Base-by-base conservation (phyloP, 2,888 invertebrate genomes). In the Arrhopalites spinosus region DNA sequence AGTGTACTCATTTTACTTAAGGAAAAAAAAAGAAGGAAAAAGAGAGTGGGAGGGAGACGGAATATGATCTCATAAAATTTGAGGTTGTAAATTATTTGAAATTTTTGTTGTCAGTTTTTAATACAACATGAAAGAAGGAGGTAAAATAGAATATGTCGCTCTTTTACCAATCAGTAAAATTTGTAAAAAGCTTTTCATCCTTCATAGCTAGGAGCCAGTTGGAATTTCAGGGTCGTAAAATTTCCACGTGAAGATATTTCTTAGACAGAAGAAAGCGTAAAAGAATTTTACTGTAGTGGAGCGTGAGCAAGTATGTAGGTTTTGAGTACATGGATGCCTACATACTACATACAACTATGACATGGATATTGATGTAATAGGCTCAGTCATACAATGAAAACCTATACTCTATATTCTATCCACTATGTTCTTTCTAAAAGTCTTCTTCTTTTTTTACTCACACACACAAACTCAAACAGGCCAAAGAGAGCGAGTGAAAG, bases 221-320 rank as follows among this genome's bases (percentile, higher is more conserved):
- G 45, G 29, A 66, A 66, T 66, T 66, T 66, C 23, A 66, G 36
- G 25, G 66, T 66, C 36, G 66, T 66, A 66, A 66, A 66, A 66
- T 66, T 66, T 66, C 66, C 45, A 66, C 66, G 25, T 66, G 30
- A 66, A 66, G 66, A 66, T 66, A 66, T 66, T 66, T 36, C 45
- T 20, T 20, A 29, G 66, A 20, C 23, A 36, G 29, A 36, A 15
- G 66, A 36, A 64, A 63, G 63, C 30, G 63, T 45, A 23, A 66
- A 66, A 66, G 66, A 66, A 66, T 66, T 66, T 66, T 66, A 45
- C 66, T 66, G 66, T 66, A 66, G 66, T 45, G 36, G 36, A 43
- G 25, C 20, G 66, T 66, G 66, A 59, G 59, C 13, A 25, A 25
- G 59, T n/a, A n/a, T 56, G n/a, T n/a, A n/a, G n/a, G n/a, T n/a